These are phyloP conservation scores for Cryptoprocta ferox DNA, from an alignment of 2,797 vertebrate species.

Conservation along the genomic window DNA sequence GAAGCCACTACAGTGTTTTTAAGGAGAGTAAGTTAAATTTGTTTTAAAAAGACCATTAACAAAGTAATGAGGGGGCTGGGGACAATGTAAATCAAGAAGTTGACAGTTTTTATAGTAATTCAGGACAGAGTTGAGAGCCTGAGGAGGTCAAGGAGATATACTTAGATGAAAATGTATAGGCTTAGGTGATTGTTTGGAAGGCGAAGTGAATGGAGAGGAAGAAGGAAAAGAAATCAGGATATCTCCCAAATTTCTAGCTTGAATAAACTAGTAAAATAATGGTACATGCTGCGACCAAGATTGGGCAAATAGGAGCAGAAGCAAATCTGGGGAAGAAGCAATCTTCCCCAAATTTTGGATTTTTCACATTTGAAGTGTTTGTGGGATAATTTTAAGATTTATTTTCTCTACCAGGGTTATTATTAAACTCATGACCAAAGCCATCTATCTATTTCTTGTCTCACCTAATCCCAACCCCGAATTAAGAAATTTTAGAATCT, in stretches of 20 bases:
- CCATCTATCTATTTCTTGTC: neutral
- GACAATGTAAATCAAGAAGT: neutral
- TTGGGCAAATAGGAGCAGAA: neutral
- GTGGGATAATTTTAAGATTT: neutral
- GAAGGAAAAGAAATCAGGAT: neutral
- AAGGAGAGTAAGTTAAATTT: neutral
- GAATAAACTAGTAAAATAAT: neutral
- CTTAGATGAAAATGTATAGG: neutral
- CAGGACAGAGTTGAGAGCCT: neutral
- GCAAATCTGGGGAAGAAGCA: neutral
- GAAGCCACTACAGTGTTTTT: neutral
- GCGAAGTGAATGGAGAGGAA: neutral
- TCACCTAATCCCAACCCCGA: neutral
- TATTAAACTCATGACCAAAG: slow-evolving; percentile 35
- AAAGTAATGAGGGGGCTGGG: neutral
- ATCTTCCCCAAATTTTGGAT: neutral
- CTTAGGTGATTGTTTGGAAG: neutral
- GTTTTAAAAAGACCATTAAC: neutral
- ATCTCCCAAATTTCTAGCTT: neutral
- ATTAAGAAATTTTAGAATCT: neutral
- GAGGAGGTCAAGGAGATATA: neutral
- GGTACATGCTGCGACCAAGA: neutral
- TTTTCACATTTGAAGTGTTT: neutral
- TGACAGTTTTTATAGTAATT: neutral
- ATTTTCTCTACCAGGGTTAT: neutral